Evolutionary conservation across 2,113 vertebrate genomes (phyloP).

Genomic region (Epinephelus fuscoguttatus): DNA sequence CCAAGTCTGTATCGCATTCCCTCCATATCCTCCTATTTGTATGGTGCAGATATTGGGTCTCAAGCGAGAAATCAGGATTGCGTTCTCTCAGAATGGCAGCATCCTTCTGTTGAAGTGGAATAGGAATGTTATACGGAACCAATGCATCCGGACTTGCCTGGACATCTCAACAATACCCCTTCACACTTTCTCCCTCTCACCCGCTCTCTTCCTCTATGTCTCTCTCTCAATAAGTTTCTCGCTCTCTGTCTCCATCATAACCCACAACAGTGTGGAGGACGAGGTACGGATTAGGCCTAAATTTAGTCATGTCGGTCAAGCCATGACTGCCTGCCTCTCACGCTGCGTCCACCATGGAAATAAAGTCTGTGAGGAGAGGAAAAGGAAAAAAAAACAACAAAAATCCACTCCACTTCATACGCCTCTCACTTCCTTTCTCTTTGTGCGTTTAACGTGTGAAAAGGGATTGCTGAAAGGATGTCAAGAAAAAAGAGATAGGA

Average conservation of each 20-base stretch:
- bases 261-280: conserved; percentile 65
- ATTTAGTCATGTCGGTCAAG: conserved; percentile 77
- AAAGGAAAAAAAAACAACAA: conserved; percentile 19
- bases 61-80: conserved; percentile 80
- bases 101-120: conserved; percentile 74
- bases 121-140: conserved; percentile 85
- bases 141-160: conserved; percentile 80
- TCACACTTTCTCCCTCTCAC: conserved; percentile 63
- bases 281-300: conserved; percentile 77
- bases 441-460: conserved; percentile 78
- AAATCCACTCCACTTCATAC: conserved; percentile 73
- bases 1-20: conserved; percentile 69
- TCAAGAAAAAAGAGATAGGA: conserved; percentile 59
- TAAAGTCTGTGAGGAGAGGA: conserved; percentile 62
- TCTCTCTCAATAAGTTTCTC: conserved; percentile 60
- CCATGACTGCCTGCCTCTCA: conserved; percentile 69
- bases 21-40: conserved; percentile 75
- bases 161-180: conserved; percentile 75
- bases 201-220: conserved; percentile 15
- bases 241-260: conserved; percentile 70
- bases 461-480: conserved; percentile 77
- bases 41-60: conserved; percentile 82
- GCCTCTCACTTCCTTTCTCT: conserved; percentile 79
- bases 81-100: conserved; percentile 74
- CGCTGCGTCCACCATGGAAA: conserved; percentile 71